Evolutionary conservation across 2,113 vertebrate species (phyloP), one percentile per base, ranked within the genome.

Genomic region (Tauraco erythrolophus): DNA sequence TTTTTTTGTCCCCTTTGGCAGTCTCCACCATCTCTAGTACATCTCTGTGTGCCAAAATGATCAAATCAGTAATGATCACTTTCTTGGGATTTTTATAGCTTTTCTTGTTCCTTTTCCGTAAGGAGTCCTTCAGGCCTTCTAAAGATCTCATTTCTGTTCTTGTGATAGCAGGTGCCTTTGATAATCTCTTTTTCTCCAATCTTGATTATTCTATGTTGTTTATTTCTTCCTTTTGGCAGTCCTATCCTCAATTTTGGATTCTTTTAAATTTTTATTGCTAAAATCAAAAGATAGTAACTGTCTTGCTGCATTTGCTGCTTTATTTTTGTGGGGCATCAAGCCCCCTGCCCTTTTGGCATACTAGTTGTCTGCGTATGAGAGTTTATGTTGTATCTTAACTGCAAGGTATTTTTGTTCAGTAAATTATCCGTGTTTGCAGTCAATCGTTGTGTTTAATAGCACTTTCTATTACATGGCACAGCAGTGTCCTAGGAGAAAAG

Each of bases 141-240:
- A 14, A 75, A 88, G 61, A 76, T 92, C 89, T 94, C 56, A 79
- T 88, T 91, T 94, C 87, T 95, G 16, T 91, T 94, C 84, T 87
- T 84, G 89, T 88, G 89, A 37, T 82, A 84, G 65, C 54, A 91
- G 92, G 89, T 97, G 92, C 51, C 82, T 94, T 94, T 93, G 88
- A 94, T 97, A 90, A 88, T 90, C 65, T 85, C n/a, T 48, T 93
- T 89, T 93, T 89, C 60, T 84, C 31, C 24, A 43, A 56, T 88
- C 82, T 83, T 92, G 65, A 79, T 96, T 89, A 68, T 95, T 92
- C 45, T 84, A 31, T 83, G 54, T 68, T 95, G 75, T 77, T 80
- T 95, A 58, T 84, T 93, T 96, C 61, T 84, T 94, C 84, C 78
- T 88, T 92, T 93, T 93, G 81, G 74, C 92, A 88, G 82, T 89